A percentile compares a stretch with the other conserved stretches of the same genome.
Conservation (phyloP, 2,888 invertebrate species). For the Drosophila prostipennis region DNA sequence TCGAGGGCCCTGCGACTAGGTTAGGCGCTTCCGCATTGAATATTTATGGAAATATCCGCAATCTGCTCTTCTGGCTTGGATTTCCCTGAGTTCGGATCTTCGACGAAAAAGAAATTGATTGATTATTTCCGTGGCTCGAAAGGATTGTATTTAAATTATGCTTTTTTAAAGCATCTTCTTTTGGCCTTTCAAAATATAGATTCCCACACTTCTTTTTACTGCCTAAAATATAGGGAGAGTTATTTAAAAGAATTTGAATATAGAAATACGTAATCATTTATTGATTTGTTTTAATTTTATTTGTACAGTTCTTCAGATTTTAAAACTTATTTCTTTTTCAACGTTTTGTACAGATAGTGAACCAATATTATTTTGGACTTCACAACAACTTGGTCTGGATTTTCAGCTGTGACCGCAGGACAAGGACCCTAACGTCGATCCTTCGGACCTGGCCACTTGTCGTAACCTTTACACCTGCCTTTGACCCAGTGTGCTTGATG, state of each 20-base stretch:
- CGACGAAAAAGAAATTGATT: constrained; percentile 14
- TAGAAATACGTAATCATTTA: too few species aligned
- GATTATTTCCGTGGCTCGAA: constrained; percentile 14
- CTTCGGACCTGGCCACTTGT: not conserved
- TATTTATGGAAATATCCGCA: constrained; percentile 15
- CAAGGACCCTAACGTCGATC: constrained; percentile 8
- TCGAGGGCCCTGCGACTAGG: constrained; percentile 12
- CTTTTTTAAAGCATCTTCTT: not conserved
- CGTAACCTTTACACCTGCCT: constrained; percentile 61
- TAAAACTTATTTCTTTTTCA: not conserved
- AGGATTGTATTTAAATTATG: constrained; percentile 6
- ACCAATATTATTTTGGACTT: not conserved
- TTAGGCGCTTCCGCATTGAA: not conserved
- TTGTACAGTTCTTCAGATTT: not conserved
- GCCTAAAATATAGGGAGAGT: not conserved
- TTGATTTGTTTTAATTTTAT: not conserved
- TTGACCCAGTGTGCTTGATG: constrained; percentile 30
- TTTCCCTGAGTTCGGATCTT: not conserved
- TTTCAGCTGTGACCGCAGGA: constrained; percentile 43
- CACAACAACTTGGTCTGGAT: constrained; percentile 10
- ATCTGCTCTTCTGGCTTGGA: not conserved
- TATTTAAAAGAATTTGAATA: not conserved
- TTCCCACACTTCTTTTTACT: not conserved
- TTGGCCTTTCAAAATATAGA: not conserved
- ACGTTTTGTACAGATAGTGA: not conserved